Conservation (phyloP, 2,113 vertebrate species). For the Oreochromis aureus region DNA sequence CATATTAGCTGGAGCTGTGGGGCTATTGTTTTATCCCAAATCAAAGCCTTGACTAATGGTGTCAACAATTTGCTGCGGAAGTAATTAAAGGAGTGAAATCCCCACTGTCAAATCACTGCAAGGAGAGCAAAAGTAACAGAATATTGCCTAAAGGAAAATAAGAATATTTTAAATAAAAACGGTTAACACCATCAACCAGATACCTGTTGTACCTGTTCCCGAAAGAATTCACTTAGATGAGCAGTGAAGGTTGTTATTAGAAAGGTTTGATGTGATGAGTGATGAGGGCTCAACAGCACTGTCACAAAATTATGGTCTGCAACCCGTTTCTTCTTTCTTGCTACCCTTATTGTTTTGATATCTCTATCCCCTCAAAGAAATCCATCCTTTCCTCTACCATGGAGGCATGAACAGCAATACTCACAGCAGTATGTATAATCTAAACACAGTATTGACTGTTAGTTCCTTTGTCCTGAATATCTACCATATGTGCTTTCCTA, state of each 20-base stretch:
- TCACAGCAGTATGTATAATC: constrained; percentile 23
- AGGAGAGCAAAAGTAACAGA: neutral
- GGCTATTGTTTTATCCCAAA: neutral
- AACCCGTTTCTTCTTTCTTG: neutral
- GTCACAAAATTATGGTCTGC: neutral
- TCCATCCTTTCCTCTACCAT: neutral
- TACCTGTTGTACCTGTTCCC: neutral
- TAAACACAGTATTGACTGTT: constrained; percentile 14
- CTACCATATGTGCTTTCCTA: neutral
- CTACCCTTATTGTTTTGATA: constrained; percentile 28
- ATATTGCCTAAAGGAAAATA: neutral
- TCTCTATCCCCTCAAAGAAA: constrained; percentile 15
- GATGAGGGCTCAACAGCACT: neutral
- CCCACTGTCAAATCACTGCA: neutral
- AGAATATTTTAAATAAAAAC: neutral
- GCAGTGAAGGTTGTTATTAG: neutral
- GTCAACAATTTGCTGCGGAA: neutral
- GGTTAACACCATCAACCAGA: neutral
- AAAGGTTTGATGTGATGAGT: neutral
- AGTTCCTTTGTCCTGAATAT: neutral
- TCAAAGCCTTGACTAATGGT: neutral
- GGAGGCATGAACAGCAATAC: constrained; percentile 15
- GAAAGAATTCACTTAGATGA: neutral
- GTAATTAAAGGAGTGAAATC: neutral
- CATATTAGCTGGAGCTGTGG: neutral